A percentile compares a stretch with the other conserved stretches of the same genome.
These are phyloP conservation scores for Phrynosoma blainvillii DNA, from an alignment of 2,113 vertebrate species.

Conservation along the genomic window DNA sequence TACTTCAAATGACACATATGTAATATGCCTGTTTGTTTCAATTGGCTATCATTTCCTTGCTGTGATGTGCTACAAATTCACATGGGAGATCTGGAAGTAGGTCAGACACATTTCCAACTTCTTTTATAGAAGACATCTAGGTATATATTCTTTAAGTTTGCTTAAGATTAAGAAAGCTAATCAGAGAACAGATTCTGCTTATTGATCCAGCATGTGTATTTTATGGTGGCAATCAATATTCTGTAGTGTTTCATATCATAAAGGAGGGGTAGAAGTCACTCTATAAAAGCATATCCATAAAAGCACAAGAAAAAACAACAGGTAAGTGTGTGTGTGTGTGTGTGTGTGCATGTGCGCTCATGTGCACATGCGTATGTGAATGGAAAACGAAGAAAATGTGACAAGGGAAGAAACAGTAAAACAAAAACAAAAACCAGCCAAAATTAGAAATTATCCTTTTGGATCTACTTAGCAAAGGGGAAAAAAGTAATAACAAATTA, in stretches of 20 bases:
- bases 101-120: neutral
- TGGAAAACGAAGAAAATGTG: neutral
- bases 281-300: constrained; percentile 17
- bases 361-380: no score
- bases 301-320: constrained; percentile 15
- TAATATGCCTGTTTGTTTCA: neutral
- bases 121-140: neutral
- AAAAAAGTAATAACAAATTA: neutral
- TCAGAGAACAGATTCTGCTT: constrained; percentile 47
- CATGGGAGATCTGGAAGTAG: neutral
- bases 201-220: constrained; percentile 42
- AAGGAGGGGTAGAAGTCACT: constrained; percentile 26
- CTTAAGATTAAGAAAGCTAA: constrained; percentile 29
- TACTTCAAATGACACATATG: neutral
- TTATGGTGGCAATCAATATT: constrained; percentile 49
- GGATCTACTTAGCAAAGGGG: neutral
- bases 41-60: neutral
- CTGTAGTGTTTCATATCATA: constrained; percentile 8
- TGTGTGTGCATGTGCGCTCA: neutral
- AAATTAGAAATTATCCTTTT: neutral
- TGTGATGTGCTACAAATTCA: neutral
- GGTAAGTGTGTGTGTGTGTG: neutral
- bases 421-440: neutral
- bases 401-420: rapidly evolving
- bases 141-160: constrained; percentile 26